Evolutionary conservation across 2,113 vertebrate species (phyloP), one percentile per base, ranked within the genome.

Genomic region (Cettia cetti): DNA sequence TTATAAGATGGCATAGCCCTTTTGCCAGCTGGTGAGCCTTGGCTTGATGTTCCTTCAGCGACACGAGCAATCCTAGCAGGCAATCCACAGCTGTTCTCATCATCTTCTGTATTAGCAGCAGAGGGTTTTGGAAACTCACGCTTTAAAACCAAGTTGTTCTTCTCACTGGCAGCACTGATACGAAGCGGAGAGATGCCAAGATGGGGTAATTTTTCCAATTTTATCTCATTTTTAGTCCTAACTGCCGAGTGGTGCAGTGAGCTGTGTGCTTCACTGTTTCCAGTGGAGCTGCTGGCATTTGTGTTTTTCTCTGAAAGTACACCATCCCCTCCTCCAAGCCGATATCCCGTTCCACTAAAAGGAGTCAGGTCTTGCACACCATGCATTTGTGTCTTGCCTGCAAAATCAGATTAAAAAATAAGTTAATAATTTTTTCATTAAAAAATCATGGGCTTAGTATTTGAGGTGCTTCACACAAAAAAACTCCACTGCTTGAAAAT

Each of bases 311-410:
- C 95, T 26, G 96, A 94, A 1, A 70, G 74, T 1, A 78, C 52
- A 70, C 63, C 63, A 2, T 96, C 97, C 45, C 72, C 90, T 33
- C 97, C 98, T 83, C 98, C 98, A 17, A 99, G 98, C 10, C 98
- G 72, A 91, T 98, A 98, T 4, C 99, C 99, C 80, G 82, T 99
- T 21, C 99, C 99, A 77, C 97, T 98, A 49, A 99, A 99, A 17
- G 99, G 98, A 27, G 98, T 95, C 19, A 98, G 31, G 22, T 95
- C 97, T 86, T 98, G 97, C 7, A 82, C 97, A 64, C 97, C 97
- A 72, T 71, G 94, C 19, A 37, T 95, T 40, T 89, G 90, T 33
- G 96, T 92, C 82, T 92, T 97, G 63, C 71, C 99, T 99, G 96
- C 39, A 97, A 97, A 92, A 79, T 39, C 33, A 54, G 35, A 54